Percentiles rank a stretch among this genome's conserved stretches.
Evolutionary conservation across 2,888 invertebrate species (phyloP).

Genomic region (Patella pellucida): DNA sequence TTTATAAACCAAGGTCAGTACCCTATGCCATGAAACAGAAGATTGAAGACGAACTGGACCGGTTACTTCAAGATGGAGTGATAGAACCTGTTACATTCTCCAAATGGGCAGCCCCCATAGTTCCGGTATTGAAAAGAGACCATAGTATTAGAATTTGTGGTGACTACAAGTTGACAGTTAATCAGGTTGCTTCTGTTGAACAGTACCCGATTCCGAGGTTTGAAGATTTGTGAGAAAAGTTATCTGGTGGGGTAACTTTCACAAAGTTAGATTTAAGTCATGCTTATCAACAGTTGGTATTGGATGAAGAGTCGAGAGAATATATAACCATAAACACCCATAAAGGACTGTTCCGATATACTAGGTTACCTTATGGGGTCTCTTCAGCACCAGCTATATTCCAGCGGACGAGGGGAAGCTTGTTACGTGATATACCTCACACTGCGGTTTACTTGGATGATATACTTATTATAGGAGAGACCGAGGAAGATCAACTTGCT

Average conservation of each 20-base stretch:
- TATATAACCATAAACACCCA: slow-evolving; percentile 13
- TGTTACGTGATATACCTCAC: slow-evolving; percentile 16
- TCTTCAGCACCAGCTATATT: slow-evolving; percentile 23
- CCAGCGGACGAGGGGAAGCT: slow-evolving; percentile 19
- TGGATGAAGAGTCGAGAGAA: slow-evolving; percentile 15
- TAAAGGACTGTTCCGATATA: slow-evolving; percentile 22
- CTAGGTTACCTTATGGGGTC: slow-evolving; percentile 19
- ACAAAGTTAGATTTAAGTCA: slow-evolving; percentile 18
- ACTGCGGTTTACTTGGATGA: slow-evolving; percentile 14
- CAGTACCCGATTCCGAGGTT: slow-evolving; percentile 1
- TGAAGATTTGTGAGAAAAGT: slow-evolving; percentile 12
- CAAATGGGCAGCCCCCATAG: neutral
- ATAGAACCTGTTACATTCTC: slow-evolving; percentile 8
- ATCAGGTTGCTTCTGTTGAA: neutral
- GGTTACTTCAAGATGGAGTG: neutral
- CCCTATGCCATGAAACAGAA: neutral
- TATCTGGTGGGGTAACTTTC: slow-evolving; percentile 12
- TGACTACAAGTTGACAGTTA: neutral
- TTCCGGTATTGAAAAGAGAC: neutral
- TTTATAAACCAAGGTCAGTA: neutral
- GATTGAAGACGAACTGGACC: slow-evolving; percentile 5
- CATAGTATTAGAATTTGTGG: neutral
- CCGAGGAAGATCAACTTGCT: slow-evolving; percentile 5
- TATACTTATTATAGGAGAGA: slow-evolving; percentile 1
- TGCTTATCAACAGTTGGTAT: slow-evolving; percentile 15